Conservation (phyloP, 2,113 vertebrate species). For the Steatornis caripensis region DNA sequence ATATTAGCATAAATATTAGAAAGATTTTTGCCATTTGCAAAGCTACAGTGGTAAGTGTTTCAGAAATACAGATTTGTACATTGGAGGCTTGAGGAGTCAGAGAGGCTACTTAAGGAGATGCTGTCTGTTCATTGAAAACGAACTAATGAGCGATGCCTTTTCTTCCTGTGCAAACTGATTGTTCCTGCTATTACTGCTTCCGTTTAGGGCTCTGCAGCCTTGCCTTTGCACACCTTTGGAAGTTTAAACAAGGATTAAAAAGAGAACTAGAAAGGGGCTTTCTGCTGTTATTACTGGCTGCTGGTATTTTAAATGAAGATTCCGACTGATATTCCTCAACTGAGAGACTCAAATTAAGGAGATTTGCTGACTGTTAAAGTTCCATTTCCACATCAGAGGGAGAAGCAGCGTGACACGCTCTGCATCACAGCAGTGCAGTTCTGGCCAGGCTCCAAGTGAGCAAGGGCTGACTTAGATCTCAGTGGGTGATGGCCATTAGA, state of each 20-base stretch:
- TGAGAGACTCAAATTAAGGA: conserved; percentile 56
- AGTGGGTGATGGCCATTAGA: conserved; percentile 66
- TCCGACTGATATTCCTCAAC: neutral
- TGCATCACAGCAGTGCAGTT: conserved; percentile 64
- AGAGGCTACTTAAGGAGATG: neutral
- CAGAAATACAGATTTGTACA: neutral
- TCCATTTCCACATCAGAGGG: conserved; percentile 70
- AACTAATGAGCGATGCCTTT: neutral
- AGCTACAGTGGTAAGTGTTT: neutral
- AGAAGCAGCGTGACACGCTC: conserved; percentile 58
- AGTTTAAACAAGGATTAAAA: conserved; percentile 28
- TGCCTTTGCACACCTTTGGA: neutral
- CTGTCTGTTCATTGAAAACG: neutral
- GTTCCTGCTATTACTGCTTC: neutral
- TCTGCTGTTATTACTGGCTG: neutral
- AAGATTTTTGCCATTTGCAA: neutral
- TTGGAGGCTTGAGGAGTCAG: neutral
- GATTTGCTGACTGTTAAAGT: conserved; percentile 64
- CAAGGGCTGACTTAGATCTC: conserved; percentile 72
- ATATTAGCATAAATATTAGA: neutral
- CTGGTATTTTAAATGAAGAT: conserved; percentile 11
- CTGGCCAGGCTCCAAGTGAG: conserved; percentile 69
- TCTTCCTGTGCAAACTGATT: neutral
- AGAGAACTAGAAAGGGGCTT: neutral
- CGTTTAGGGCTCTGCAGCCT: neutral